phyloP scores from a whole-genome alignment of 37 sponge, comb jelly and placozoan species.

The Diacarnus erythraeanus region DNA sequence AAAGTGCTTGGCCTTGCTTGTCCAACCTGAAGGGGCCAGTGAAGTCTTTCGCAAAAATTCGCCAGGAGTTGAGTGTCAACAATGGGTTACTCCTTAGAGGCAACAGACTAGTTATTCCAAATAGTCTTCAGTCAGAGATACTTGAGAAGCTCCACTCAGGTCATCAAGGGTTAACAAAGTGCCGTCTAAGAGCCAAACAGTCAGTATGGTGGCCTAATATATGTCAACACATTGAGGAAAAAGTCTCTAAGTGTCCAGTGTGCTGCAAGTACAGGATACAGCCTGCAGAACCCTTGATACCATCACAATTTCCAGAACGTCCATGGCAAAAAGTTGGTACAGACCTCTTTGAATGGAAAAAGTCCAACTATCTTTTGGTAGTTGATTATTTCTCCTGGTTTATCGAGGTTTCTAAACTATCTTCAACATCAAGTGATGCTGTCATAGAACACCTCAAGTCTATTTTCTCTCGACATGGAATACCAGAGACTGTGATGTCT shows the following conservation, averaged over 20 bases:
- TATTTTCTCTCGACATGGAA: not conserved
- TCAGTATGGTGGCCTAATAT: too few relatives aligned
- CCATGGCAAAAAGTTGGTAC: too few relatives aligned
- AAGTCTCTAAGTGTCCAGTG: too few relatives aligned
- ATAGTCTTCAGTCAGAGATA: not conserved
- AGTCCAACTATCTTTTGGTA: too few relatives aligned
- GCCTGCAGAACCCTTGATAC: too few relatives aligned
- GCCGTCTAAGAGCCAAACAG: too few relatives aligned
- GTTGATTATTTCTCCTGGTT: not conserved
- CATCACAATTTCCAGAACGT: too few relatives aligned
- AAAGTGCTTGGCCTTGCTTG: not conserved
- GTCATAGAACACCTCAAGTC: not conserved
- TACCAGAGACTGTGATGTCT: not conserved
- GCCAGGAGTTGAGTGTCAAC: too few relatives aligned
- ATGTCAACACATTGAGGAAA: too few relatives aligned
- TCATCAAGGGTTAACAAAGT: too few relatives aligned
- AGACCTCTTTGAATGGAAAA: too few relatives aligned
- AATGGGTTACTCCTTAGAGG: not conserved
- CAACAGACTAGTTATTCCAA: not conserved
- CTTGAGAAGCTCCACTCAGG: not conserved
- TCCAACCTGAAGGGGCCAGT: not conserved
- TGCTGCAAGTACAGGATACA: too few relatives aligned
- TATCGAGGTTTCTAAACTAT: not conserved
- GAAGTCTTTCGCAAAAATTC: not conserved
- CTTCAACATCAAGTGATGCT: not conserved